A percentile compares a stretch with the other conserved stretches of the same genome.
Conservation (phyloP, 35 echinoderm and acorn worm genomes). For the Heliocidaris erythrogramma region DNA sequence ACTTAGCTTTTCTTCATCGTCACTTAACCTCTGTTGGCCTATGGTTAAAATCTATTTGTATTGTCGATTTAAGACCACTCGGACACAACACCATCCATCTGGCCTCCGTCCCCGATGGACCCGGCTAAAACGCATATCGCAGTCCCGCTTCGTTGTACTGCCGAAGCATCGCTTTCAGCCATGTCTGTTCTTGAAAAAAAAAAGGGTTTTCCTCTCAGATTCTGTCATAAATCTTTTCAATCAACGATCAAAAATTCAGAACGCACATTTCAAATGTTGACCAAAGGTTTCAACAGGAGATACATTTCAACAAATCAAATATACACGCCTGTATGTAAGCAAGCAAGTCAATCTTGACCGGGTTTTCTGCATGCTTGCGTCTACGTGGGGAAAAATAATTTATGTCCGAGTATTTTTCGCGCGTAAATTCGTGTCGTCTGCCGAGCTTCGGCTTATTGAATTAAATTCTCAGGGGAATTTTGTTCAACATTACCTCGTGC, state of each 20-base stretch:
- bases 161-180: background rate
- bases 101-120: conserved; percentile 1
- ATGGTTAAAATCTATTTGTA: conserved; percentile 28
- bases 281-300: conserved; percentile 18
- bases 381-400: background rate
- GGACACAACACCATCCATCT: conserved; percentile 30
- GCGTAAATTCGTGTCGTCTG: conserved; percentile 38
- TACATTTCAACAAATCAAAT: conserved; percentile 33
- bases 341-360: background rate
- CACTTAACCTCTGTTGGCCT: conserved; percentile 35
- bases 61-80: background rate
- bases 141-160: background rate
- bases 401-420: conserved; percentile 37
- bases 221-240: background rate
- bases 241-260: background rate
- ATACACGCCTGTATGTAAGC: conserved; percentile 16
- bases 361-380: background rate
- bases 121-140: conserved; percentile 8
- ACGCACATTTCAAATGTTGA: conserved; percentile 36
- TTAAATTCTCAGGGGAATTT: conserved; percentile 12
- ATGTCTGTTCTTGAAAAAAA: background rate
- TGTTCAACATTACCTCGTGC: background rate
- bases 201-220: background rate
- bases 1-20: conserved; percentile 15
- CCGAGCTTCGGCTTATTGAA: conserved; percentile 22